A percentile compares a stretch with the other conserved stretches of the same genome.
These are phyloP conservation scores for Orthonychiurus folsomi DNA, from an alignment of 2,888 invertebrate species.

Conservation along the genomic window DNA sequence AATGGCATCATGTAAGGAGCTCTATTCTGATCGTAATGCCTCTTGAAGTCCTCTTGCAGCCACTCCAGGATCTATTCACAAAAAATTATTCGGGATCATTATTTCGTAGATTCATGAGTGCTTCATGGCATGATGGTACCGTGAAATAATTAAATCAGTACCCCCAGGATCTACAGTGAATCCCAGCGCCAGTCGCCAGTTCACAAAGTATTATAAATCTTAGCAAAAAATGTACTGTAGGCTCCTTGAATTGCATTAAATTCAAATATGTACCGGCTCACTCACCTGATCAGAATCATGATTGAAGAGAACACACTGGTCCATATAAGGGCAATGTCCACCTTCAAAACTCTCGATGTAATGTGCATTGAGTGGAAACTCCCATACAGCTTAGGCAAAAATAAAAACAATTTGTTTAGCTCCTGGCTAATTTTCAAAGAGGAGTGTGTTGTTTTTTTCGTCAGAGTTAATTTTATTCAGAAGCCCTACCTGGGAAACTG, in stretches of 20 bases:
- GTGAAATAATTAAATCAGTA: slow-evolving; percentile 1
- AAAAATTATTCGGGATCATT: neutral
- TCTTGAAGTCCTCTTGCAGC: slow-evolving; percentile 78
- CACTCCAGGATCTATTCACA: slow-evolving; percentile 59
- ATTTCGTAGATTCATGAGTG: neutral
- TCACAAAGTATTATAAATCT: no score
- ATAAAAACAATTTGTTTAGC: slow-evolving; percentile 5
- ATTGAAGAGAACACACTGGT: slow-evolving; percentile 83
- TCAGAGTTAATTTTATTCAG: neutral
- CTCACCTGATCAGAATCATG: slow-evolving; percentile 58
- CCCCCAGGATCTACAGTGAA: no score
- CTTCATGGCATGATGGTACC: neutral
- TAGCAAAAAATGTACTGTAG: no score
- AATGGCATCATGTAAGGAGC: slow-evolving; percentile 92
- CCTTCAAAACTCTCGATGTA: slow-evolving; percentile 80
- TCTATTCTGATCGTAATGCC: slow-evolving; percentile 75
- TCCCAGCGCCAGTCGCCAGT: no score
- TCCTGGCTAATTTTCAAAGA: neutral
- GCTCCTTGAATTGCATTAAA: neutral
- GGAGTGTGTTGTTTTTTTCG: neutral
- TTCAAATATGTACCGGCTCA: neutral
- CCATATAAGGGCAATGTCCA: slow-evolving; percentile 83
- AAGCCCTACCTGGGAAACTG: slow-evolving; percentile 64
- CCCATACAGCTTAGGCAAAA: slow-evolving; percentile 63
- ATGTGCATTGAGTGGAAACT: slow-evolving; percentile 81